A percentile compares a stretch with the other conserved stretches of the same genome.
Conservation (phyloP, 2,888 invertebrate species). For the Conomelus anceps region DNA sequence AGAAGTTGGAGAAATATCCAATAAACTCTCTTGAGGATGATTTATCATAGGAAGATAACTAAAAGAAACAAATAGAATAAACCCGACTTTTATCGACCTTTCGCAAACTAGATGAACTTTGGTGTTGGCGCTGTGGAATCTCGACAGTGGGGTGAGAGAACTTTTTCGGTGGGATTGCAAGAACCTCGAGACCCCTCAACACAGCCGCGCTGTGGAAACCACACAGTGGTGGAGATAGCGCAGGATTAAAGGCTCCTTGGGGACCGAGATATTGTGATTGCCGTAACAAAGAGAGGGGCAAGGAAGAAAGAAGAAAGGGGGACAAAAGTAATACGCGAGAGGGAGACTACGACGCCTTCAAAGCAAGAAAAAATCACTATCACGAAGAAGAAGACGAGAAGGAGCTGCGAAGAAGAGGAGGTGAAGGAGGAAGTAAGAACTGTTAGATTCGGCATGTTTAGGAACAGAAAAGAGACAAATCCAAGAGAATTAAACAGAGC, state of each 20-base stretch:
- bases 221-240: neutral
- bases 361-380: neutral
- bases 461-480: constrained; percentile 9
- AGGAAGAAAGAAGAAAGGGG: neutral
- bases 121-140: neutral
- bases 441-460: constrained; percentile 1
- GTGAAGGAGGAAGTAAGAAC: neutral
- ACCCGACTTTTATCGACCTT: neutral
- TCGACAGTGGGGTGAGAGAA: neutral
- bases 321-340: neutral
- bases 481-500: constrained; percentile 3
- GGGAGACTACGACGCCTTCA: neutral
- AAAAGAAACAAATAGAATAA: neutral
- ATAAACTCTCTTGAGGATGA: neutral
- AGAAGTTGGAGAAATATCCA: neutral
- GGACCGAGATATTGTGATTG: neutral
- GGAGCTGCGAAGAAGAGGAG: neutral
- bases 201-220: neutral
- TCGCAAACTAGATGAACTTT: neutral
- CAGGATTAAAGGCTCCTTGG: constrained; percentile 2
- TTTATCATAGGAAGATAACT: neutral
- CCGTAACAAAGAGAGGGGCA: neutral
- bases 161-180: neutral
- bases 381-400: neutral
- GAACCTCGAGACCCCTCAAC: neutral